Evolutionary conservation across 2,888 invertebrate species (phyloP).

Genomic region (Chrysodeixis includens): DNA sequence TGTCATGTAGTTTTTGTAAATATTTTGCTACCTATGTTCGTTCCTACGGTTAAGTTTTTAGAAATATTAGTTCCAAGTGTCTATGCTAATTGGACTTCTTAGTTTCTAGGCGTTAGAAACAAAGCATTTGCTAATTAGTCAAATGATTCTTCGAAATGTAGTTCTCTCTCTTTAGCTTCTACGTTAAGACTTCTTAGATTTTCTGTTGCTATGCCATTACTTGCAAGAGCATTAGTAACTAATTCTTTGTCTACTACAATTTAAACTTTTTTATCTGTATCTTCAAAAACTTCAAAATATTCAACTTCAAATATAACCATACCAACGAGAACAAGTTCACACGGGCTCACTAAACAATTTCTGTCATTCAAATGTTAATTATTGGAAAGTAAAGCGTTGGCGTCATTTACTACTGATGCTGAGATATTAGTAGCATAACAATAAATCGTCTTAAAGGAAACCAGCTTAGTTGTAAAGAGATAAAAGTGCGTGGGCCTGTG

Average conservation of each 20-base stretch:
- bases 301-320: slow-evolving; percentile 25
- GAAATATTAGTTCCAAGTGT: slow-evolving; percentile 57
- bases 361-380: slow-evolving; percentile 79
- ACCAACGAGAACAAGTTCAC: slow-evolving; percentile 41
- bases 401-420: slow-evolving; percentile 74
- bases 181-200: slow-evolving; percentile 19
- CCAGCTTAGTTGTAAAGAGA: slow-evolving; percentile 84
- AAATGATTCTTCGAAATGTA: slow-evolving; percentile 51
- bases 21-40: slow-evolving; percentile 80
- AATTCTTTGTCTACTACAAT: not conserved
- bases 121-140: slow-evolving; percentile 54
- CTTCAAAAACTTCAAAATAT: not conserved
- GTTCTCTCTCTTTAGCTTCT: slow-evolving; percentile 31
- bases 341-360: slow-evolving; percentile 51
- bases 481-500: slow-evolving; percentile 84
- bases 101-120: slow-evolving; percentile 54
- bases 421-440: slow-evolving; percentile 83
- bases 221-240: not conserved
- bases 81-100: slow-evolving; percentile 61
- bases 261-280: not conserved
- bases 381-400: slow-evolving; percentile 81
- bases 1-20: slow-evolving; percentile 80
- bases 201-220: not conserved
- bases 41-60: slow-evolving; percentile 66
- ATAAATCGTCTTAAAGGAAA: slow-evolving; percentile 85